Evolutionary conservation across 2,888 invertebrate species (phyloP), one percentile per base, ranked within the genome.

Genomic region (Sclerodermus sp.): DNA sequence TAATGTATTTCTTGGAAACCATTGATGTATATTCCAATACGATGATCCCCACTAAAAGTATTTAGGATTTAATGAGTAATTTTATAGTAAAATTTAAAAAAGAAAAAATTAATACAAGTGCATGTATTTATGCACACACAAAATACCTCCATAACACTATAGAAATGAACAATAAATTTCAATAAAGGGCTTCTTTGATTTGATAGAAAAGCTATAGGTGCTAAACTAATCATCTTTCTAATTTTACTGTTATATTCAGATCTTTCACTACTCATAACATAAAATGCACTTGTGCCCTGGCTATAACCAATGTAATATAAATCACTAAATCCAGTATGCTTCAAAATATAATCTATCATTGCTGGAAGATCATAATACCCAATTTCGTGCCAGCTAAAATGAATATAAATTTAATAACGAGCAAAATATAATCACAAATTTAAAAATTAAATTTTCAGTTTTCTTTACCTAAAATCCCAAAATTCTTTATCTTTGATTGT

Each of bases 301-400:
- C 83, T 85, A 62, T 86, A 84, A 2, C 85, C 86, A 13, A 85
- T 74, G 66, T 84, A 85, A 59, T 79, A 80, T 3, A 87, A 58
- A 36, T 79, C 70, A 6, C 73, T 56, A 36, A 80, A 73, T 1
- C 79, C 77, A 1, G 85, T 83, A 17, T 68, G 64, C 8, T 74
- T 66, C 31, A 76, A 62, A 32, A 83, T 79, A 56, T 82, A 82
- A 62, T 86, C 81, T 48, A 87, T 79, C 70, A 81, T 82, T 1
- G 85, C 83, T 13, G 86, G 85, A 36, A 86, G 57, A 66, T 87
- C 87, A 61, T 82, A 82, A 42, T 74, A 61, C 0, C 84, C 85
- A 79, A 85, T 83, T 61, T 87, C 83, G 65, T 85, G 83, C 79
- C 82, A 85, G 52, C 84, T 84, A 64, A 18, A 62, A 68, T 34